Evolutionary conservation across 37 sponge, comb jelly and placozoan genomes (phyloP).

Genomic region (Mnemiopsis leidyi): DNA sequence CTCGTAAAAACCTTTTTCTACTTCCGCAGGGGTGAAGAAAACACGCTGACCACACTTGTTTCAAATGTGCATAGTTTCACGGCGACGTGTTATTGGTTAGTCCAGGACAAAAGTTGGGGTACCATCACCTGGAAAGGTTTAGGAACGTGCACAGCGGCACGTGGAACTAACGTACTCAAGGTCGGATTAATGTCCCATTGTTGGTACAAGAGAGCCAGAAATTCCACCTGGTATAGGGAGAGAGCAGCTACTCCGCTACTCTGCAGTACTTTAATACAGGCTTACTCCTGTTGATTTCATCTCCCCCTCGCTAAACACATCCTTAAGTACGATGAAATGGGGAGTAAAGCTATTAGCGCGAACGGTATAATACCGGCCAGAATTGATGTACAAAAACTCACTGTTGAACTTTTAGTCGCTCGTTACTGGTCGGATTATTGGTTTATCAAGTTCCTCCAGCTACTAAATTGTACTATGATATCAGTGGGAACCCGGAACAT

Average conservation of each 20-base stretch:
- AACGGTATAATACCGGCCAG: too few species aligned
- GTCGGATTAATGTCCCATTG: background rate
- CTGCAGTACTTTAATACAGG: too few species aligned
- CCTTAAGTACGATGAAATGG: background rate
- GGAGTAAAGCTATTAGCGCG: too few species aligned
- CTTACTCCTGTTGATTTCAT: background rate
- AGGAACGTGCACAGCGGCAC: background rate
- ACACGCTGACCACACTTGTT: background rate
- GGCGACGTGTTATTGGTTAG: background rate
- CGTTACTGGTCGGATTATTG: too few species aligned
- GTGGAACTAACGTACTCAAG: background rate
- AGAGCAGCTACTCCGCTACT: background rate
- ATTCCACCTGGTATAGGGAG: background rate
- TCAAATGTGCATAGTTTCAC: background rate
- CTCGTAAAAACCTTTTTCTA: background rate
- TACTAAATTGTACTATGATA: too few species aligned
- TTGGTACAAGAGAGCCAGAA: background rate
- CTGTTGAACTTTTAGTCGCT: too few species aligned
- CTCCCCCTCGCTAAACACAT: background rate
- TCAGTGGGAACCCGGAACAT: too few species aligned
- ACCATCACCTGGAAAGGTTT: background rate
- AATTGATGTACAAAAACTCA: too few species aligned
- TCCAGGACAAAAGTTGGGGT: background rate
- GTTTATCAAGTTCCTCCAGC: too few species aligned
- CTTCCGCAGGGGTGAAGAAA: background rate